These are phyloP conservation scores for Zaprionus inermis DNA, from an alignment of 1,140 invertebrate species.

Conservation along the genomic window DNA sequence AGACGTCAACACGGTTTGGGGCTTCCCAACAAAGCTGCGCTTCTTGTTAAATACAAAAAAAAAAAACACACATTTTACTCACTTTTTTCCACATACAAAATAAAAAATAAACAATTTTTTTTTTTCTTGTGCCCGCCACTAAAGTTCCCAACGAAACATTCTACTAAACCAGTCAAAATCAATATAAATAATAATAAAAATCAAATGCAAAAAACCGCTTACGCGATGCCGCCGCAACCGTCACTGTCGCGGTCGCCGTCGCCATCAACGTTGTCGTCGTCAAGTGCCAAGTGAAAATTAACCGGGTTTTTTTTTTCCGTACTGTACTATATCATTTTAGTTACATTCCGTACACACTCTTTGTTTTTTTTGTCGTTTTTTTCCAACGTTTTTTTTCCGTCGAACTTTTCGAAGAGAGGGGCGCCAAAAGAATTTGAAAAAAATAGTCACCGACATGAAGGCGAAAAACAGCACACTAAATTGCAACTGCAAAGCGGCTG, in stretches of 20 bases:
- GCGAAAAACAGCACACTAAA: not conserved
- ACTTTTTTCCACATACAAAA: not conserved
- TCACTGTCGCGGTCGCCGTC: not conserved
- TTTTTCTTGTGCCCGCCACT: not conserved
- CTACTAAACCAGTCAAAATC: not conserved
- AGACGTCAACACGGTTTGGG: conserved; percentile 40
- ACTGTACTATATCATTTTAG: conserved; percentile 44
- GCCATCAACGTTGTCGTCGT: conserved; percentile 11
- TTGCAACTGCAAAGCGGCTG: conserved; percentile 25
- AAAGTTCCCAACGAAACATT: conserved; percentile 1
- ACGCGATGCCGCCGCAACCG: not conserved
- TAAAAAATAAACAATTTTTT: conserved; percentile 10
- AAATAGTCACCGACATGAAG: conserved; percentile 13
- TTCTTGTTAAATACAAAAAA: not conserved
- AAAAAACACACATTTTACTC: too few relatives aligned
- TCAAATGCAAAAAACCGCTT: conserved; percentile 1
- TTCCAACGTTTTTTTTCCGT: conserved; percentile 6
- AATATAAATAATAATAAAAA: not conserved
- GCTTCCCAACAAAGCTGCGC: not conserved
- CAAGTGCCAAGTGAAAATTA: conserved; percentile 55
- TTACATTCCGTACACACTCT: conserved; percentile 27
- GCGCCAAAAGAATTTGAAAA: not conserved
- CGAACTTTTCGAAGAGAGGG: not conserved
- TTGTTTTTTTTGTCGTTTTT: conserved; percentile 37
- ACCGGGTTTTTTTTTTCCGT: conserved; percentile 53